Percentiles rank a stretch among this genome's conserved stretches.
Evolutionary conservation across 2,113 vertebrate species (phyloP).

Genomic region (Dendropsophus ebraccatus): DNA sequence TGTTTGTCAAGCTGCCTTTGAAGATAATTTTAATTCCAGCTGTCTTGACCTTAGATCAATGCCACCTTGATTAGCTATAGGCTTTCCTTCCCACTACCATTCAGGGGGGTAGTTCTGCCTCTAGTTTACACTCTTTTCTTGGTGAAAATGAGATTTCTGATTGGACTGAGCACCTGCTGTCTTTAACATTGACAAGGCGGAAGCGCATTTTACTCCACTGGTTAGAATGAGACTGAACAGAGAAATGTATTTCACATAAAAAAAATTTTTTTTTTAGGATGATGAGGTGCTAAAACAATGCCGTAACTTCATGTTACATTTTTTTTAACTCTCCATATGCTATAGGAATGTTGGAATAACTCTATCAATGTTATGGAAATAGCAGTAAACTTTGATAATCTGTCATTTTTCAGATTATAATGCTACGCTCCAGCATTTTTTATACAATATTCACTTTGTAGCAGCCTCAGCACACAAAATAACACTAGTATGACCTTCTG

Average conservation of each 20-base stretch:
- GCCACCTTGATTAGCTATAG: conserved; percentile 43
- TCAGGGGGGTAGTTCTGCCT: conserved; percentile 56
- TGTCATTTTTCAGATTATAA: too few species aligned
- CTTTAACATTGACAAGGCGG: conserved; percentile 46
- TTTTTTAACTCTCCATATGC: not conserved
- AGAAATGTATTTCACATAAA: conserved; percentile 48
- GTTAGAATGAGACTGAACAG: conserved; percentile 29
- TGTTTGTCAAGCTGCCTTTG: conserved; percentile 32
- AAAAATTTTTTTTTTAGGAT: not conserved
- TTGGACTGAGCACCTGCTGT: conserved; percentile 62
- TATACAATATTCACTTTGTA: too few species aligned
- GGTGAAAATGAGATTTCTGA: conserved; percentile 71
- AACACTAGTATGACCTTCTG: too few species aligned
- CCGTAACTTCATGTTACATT: conserved; percentile 24
- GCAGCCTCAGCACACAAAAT: too few species aligned
- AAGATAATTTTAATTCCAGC: conserved; percentile 60
- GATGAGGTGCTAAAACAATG: conserved; percentile 21
- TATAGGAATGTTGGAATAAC: not conserved
- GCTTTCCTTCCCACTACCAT: conserved; percentile 56
- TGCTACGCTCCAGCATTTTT: too few species aligned
- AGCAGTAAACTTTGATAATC: not conserved
- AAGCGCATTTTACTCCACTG: conserved; percentile 36
- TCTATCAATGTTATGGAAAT: not conserved
- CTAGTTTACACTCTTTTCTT: conserved; percentile 67
- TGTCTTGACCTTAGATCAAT: conserved; percentile 33